Evolutionary conservation across 2,888 invertebrate genomes (phyloP).

Genomic region (Ornithoptera priamus): DNA sequence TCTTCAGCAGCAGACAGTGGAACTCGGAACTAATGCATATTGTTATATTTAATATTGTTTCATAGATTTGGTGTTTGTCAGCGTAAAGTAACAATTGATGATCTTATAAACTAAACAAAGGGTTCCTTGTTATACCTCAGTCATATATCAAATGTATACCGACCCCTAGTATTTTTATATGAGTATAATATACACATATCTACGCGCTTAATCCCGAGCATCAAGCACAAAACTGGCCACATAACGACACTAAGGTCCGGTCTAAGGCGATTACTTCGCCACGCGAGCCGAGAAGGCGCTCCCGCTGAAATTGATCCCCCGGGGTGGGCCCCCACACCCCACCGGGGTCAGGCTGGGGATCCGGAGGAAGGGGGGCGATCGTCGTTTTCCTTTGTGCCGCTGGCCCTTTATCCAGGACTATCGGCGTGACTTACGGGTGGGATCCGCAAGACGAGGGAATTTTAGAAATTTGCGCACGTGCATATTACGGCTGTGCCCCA

Average conservation of each 20-base stretch:
- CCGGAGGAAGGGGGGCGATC: constrained; percentile 31
- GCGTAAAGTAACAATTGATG: no score
- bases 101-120: neutral
- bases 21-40: no score
- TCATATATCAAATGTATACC: constrained; percentile 5
- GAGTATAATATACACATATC: constrained; percentile 23
- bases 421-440: constrained; percentile 40
- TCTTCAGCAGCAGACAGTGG: no score
- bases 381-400: constrained; percentile 47
- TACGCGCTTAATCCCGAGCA: constrained; percentile 38
- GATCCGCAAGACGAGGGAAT: constrained; percentile 32
- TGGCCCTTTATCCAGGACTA: constrained; percentile 52
- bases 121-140: neutral
- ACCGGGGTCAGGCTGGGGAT: constrained; percentile 28
- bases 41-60: no score
- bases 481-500: constrained; percentile 18
- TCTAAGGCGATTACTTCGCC: constrained; percentile 60
- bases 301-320: constrained; percentile 56
- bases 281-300: constrained; percentile 53
- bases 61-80: no score
- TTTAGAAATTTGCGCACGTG: constrained; percentile 31
- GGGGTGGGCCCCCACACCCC: constrained; percentile 36
- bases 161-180: constrained; percentile 8
- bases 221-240: constrained; percentile 44
- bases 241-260: constrained; percentile 52